phyloP scores from a whole-genome alignment of 2,888 invertebrate genomes.

The Caenorhabditis sp. region DNA sequence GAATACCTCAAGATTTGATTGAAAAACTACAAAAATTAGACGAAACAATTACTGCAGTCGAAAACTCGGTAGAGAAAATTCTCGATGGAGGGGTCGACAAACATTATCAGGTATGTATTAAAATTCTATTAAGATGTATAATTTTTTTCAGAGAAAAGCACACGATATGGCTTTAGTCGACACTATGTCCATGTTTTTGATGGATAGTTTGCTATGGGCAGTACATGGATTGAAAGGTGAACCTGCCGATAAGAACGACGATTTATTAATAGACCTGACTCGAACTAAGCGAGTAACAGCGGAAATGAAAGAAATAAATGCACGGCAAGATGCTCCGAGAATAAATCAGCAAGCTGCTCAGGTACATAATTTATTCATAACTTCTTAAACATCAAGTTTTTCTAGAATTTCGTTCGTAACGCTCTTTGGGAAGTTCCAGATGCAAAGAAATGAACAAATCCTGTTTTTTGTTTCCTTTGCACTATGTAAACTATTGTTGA shows the following conservation, averaged over 20 bases:
- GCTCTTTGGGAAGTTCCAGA: slow-evolving; percentile 7
- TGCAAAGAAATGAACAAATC: slow-evolving; percentile 1
- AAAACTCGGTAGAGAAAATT: slow-evolving; percentile 21
- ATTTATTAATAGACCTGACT: slow-evolving; percentile 21
- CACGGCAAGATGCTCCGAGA: slow-evolving; percentile 32
- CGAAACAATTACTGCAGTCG: slow-evolving; percentile 22
- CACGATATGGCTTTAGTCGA: slow-evolving; percentile 38
- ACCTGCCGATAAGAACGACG: slow-evolving; percentile 31
- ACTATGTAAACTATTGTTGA: background rate
- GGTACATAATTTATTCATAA: background rate
- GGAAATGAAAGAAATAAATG: slow-evolving; percentile 35
- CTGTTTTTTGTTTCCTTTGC: background rate
- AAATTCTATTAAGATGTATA: no score
- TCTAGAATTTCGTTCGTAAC: slow-evolving; percentile 11
- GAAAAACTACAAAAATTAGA: slow-evolving; percentile 26
- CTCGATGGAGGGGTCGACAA: slow-evolving; percentile 31
- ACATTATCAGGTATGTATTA: slow-evolving; percentile 31
- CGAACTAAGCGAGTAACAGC: slow-evolving; percentile 21
- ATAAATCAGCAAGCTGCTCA: slow-evolving; percentile 23
- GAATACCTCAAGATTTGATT: slow-evolving; percentile 30
- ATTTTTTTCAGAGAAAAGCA: slow-evolving; percentile 27
- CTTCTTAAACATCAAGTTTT: background rate
- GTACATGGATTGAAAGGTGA: slow-evolving; percentile 31
- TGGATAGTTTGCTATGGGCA: slow-evolving; percentile 34
- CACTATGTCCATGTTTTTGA: slow-evolving; percentile 27